Evolutionary conservation across 2,797 vertebrate genomes (phyloP).

Genomic region (Urosaurus nigricauda): DNA sequence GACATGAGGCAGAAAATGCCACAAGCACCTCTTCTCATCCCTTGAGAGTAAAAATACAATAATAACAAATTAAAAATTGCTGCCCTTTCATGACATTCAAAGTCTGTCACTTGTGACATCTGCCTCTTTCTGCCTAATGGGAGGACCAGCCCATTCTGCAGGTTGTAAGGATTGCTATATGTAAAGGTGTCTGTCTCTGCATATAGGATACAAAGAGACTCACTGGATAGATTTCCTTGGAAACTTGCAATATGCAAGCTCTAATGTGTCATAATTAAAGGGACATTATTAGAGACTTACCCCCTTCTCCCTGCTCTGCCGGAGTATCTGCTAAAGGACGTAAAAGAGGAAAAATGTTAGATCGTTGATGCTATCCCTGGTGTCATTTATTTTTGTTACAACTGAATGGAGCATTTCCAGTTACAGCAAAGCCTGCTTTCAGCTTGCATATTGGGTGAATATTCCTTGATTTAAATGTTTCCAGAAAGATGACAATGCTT

Average conservation of each 20-base stretch:
- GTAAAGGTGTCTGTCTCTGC: not conserved
- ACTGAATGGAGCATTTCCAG: not conserved
- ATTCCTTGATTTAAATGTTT: not conserved
- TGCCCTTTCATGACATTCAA: too few relatives aligned
- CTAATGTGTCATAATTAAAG: not conserved
- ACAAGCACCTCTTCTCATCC: too few relatives aligned
- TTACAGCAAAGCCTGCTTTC: not conserved
- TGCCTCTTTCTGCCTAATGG: too few relatives aligned
- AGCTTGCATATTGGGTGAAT: not conserved
- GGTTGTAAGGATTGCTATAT: not conserved
- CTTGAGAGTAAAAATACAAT: too few relatives aligned
- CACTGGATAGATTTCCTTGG: not conserved
- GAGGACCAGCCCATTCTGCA: too few relatives aligned
- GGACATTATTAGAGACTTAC: not conserved
- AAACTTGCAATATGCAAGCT: not conserved
- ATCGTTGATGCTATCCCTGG: not conserved
- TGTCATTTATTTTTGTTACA: not conserved
- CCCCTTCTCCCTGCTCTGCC: not conserved
- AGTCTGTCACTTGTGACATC: too few relatives aligned
- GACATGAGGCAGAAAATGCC: too few relatives aligned
- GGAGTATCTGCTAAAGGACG: slow-evolving; percentile 8
- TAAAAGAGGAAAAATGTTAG: not conserved
- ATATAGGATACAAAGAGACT: not conserved
- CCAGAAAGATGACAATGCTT: too few relatives aligned
- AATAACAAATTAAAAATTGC: too few relatives aligned